phyloP scores from a whole-genome alignment of 1,140 invertebrate genomes.

The Dufourea novaeangliae region DNA sequence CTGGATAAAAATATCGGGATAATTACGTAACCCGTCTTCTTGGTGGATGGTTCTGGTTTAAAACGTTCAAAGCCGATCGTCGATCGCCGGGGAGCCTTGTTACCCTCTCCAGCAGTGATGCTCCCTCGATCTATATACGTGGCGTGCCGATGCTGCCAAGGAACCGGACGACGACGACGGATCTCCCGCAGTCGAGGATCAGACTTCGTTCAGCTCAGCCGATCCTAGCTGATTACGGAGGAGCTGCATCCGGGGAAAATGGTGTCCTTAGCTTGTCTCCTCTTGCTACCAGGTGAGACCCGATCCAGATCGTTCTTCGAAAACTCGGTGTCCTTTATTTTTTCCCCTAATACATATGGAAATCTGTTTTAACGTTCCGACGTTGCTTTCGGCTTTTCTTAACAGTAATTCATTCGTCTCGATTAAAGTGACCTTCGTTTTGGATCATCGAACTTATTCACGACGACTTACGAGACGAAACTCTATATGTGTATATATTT shows the following conservation, averaged over 20 bases:
- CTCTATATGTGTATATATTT: too few species aligned
- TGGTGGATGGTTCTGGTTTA: not conserved
- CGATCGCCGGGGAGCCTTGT: constrained; percentile 15
- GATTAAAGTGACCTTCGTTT: too few species aligned
- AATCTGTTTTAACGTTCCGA: not conserved
- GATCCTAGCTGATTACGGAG: constrained; percentile 17
- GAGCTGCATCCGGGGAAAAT: constrained; percentile 10
- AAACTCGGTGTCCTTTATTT: too few species aligned
- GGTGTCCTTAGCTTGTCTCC: not conserved
- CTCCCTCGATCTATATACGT: constrained; percentile 38
- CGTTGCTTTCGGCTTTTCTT: not conserved
- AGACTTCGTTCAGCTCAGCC: constrained; percentile 45
- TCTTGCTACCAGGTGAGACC: constrained; percentile 28
- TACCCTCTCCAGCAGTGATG: constrained; percentile 43
- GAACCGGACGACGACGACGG: constrained; percentile 34
- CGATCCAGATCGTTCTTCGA: not conserved
- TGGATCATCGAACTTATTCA: too few species aligned
- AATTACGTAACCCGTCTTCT: constrained; percentile 19
- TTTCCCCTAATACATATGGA: too few species aligned
- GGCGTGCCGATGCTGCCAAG: constrained; percentile 10
- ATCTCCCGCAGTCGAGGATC: constrained; percentile 49
- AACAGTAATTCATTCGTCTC: not conserved
- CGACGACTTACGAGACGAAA: not conserved
- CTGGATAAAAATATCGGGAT: constrained; percentile 13
- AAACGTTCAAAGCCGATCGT: constrained; percentile 39